These are phyloP conservation scores for Rhyacichthys aspro DNA, from an alignment of 2,797 vertebrate genomes.

Conservation along the genomic window DNA sequence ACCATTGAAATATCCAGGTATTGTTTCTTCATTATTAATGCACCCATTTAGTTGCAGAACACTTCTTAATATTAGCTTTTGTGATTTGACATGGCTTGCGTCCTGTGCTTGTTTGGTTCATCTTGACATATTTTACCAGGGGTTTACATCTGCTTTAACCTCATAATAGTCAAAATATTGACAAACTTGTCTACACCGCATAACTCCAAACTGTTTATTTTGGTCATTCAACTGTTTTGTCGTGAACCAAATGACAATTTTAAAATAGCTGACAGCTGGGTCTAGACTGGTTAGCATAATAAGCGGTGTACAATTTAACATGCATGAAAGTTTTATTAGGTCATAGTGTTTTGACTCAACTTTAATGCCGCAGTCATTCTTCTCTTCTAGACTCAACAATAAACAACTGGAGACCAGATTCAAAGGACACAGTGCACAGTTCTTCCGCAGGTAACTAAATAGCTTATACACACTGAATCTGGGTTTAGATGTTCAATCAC, in stretches of 20 bases:
- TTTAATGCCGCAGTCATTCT: slow-evolving; percentile 21
- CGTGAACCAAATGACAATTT: slow-evolving; percentile 39
- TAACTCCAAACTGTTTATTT: slow-evolving; percentile 56
- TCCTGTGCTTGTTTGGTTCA: slow-evolving; percentile 39
- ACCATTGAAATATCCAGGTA: slow-evolving; percentile 76
- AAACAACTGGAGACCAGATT: slow-evolving; percentile 57
- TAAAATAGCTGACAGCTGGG: slow-evolving; percentile 38
- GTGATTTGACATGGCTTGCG: background rate
- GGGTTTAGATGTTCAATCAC: slow-evolving; percentile 15
- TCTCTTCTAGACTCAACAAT: slow-evolving; percentile 60
- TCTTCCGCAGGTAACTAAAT: slow-evolving; percentile 65
- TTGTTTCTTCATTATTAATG: slow-evolving; percentile 32
- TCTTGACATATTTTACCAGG: slow-evolving; percentile 29
- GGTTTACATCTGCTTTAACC: slow-evolving; percentile 13
- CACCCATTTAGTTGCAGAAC: background rate
- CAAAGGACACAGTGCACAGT: slow-evolving; percentile 58
- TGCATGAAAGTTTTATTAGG: slow-evolving; percentile 17
- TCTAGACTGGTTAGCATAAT: slow-evolving; percentile 34
- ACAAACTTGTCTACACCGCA: slow-evolving; percentile 38
- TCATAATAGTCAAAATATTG: slow-evolving; percentile 68
- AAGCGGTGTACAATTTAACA: slow-evolving; percentile 30
- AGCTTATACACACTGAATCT: background rate
- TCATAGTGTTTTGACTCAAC: slow-evolving; percentile 29
- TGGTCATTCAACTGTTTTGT: slow-evolving; percentile 57
- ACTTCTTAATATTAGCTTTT: too few species aligned